Evolutionary conservation across 2,113 vertebrate genomes (phyloP).

Genomic region (Nestor notabilis): DNA sequence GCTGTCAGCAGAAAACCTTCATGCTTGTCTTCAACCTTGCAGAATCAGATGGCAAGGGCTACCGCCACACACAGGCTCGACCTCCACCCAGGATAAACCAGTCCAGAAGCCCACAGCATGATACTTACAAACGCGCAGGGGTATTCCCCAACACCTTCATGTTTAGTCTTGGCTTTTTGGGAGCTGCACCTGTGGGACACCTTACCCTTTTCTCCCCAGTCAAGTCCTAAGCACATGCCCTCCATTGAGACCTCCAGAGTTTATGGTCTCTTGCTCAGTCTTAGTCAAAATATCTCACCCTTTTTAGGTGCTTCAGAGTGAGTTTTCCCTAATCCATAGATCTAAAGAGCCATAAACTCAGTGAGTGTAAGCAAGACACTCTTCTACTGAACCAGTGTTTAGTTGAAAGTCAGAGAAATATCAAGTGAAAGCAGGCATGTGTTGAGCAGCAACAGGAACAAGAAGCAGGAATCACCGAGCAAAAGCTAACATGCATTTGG

Average conservation of each 20-base stretch:
- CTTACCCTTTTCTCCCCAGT: neutral
- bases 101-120: neutral
- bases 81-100: neutral
- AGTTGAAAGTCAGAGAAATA: neutral
- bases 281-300: neutral
- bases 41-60: neutral
- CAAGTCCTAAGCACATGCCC: neutral
- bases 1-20: neutral
- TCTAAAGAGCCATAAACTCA: neutral
- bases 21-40: neutral
- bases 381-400: neutral
- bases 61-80: rapidly evolving
- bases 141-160: rapidly evolving
- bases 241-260: rapidly evolving
- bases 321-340: neutral
- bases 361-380: neutral
- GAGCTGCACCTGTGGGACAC: neutral
- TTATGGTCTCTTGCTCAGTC: neutral
- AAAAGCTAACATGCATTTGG: neutral
- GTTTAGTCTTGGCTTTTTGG: neutral
- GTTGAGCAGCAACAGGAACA: neutral
- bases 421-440: neutral
- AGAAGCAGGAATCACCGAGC: neutral
- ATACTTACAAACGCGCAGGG: neutral
- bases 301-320: neutral